Evolutionary conservation across 2,113 vertebrate species (phyloP), one percentile per base, ranked within the genome.

Genomic region (Boulengeromyrus knoepffleri): DNA sequence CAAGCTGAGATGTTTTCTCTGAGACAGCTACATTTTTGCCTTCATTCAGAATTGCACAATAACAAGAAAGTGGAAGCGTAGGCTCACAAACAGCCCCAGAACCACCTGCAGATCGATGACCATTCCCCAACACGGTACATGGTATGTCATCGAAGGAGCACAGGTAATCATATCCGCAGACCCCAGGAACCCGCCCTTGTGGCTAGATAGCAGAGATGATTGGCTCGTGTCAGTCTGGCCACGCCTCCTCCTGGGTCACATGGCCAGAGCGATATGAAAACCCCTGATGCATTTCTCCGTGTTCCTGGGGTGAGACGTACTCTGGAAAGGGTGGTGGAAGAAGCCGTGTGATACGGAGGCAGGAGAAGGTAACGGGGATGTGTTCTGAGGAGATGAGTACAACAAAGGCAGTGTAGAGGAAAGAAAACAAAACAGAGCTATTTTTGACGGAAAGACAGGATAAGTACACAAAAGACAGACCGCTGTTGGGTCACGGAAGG

Each of bases 101-200:
- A 50, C 46, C 88, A 77, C 89, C 88, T 90, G 88, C 83, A 89
- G 89, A 91, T 91, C 91, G 83, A 91, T 93, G 90, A 90, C 88
- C 84, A 90, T 90, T 92, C 27, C 31, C 4, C 52, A 89, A 88
- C 77, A 53, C 13, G 77, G 85, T 89, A 31, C 52, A 90, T 90
- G 86, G 90, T 91, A 90, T 91, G 93, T 91, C 56, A 91, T 83
- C 90, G 90, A 90, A 90, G 84, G 91, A 85, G 89, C 88, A 85
- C 88, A 85, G 74, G 46, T 70, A 90, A 89, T 88, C 47, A 50
- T 19, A 86, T 56, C 53, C 53, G 8, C 52, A 19, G 52, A 13
- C 52, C 52, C 15, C 15, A 53, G 17, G 19, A 21, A 5, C 56
- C 21, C 6, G 2, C 19, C 56, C 88, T 87, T 90, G n/a, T 17